Evolutionary conservation across 2,113 vertebrate species (phyloP), one percentile per base, ranked within the genome.

Genomic region (Carassius auratus): DNA sequence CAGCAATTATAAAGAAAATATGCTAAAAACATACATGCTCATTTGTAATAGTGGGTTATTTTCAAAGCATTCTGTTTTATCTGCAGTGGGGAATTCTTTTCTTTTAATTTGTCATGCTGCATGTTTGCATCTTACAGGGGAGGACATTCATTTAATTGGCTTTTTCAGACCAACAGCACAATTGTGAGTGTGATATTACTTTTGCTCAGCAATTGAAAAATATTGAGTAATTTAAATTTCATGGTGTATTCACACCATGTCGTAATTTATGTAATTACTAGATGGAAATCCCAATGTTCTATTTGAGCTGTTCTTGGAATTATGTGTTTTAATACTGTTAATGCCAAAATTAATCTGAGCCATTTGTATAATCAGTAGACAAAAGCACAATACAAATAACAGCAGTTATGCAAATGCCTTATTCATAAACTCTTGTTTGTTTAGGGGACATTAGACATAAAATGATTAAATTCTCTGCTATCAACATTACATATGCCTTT

Each of bases 31-130:
- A 45, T 74, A 14, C 9, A 45, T 45, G 19, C 42, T 66, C 62
- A 69, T 36, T 69, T 69, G 15, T 73, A 13, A 12, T 45, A 73
- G 10, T 45, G 4, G 38, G 9, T 73, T 73, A 45, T 38, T 45
- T 73, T n/a, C 9, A 2, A 73, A 45, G 0, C 45, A 48, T 45
- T 45, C 4, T 73, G 69, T 45, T 74, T 74, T 23, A 74, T 74
- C 71, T 6, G 71, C 21, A 74, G 19, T 10, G n/a, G 38, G 71
- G 21, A 73, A 33, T 13, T 38, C 3, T 73, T 71, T 13, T 38
- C 8, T 73, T 71, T 71, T 73, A 13, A 73, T 45, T 73, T 73
- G 36, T 74, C 21, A 74, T 23, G 36, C 71, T 74, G 71, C 38
- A 23, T 74, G 42, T 74, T 7, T 74, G 38, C 10, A 45, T 45